These are phyloP conservation scores for Silurus meridionalis DNA, from an alignment of 2,113 vertebrate species.

Conservation along the genomic window DNA sequence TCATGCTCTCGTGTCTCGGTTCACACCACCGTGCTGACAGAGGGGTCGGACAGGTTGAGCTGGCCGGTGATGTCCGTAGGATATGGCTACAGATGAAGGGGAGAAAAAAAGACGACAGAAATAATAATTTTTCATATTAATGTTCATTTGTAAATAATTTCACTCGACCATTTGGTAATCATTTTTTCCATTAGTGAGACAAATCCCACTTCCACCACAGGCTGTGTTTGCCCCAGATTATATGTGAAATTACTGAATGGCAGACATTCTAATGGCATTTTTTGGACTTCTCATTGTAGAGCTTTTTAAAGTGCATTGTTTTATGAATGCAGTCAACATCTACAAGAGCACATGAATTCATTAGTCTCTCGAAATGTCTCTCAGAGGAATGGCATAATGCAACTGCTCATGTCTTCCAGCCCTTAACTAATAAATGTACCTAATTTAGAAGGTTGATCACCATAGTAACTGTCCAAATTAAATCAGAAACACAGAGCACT, in stretches of 20 bases:
- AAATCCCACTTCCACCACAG: conserved; percentile 35
- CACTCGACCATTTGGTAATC: not conserved
- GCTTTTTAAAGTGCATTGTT: not conserved
- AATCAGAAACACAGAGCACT: conserved; percentile 23
- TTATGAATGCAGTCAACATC: not conserved
- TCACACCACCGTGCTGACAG: conserved; percentile 98
- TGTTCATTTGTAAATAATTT: not conserved
- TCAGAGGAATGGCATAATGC: conserved; percentile 29
- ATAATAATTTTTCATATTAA: conserved; percentile 20
- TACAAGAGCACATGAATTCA: conserved; percentile 8
- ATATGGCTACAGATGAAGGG: conserved; percentile 83
- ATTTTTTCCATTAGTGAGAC: conserved; percentile 36
- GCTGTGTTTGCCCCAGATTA: conserved; percentile 24
- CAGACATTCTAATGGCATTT: not conserved
- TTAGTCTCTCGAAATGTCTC: conserved; percentile 28
- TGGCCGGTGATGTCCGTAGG: conserved; percentile 96
- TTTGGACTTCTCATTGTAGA: not conserved
- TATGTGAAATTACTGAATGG: not conserved
- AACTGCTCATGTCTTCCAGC: conserved; percentile 20
- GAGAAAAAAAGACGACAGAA: conserved; percentile 49
- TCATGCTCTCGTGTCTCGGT: conserved; percentile 26
- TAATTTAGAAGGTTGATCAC: conserved; percentile 44
- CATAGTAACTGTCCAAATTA: conserved; percentile 47
- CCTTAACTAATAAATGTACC: conserved; percentile 49
- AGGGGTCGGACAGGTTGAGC: conserved; percentile 98